Base-by-base conservation (phyloP, 2,888 invertebrate species). In the Leptopilina syphax region DNA sequence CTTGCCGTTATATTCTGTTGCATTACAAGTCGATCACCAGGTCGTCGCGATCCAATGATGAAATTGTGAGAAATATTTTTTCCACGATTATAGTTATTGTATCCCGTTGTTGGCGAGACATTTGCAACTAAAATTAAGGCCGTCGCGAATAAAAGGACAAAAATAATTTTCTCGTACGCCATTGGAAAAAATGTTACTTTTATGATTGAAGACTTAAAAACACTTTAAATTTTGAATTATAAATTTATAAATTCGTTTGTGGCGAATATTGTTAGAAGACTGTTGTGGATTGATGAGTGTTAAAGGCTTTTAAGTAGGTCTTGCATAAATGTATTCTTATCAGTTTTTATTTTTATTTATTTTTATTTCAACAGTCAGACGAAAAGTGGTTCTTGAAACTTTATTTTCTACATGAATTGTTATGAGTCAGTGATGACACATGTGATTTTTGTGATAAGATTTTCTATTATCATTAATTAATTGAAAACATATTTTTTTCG, bases 1-100 rank as follows among this genome's bases (percentile, higher is more conserved):
- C 82, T 84, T 82, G 90, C 90, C 68, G 85, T 63, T 3, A 92
- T 81, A 50, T 77, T 82, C 47, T 87, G 76, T n/a, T 67, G 80
- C 1, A 83, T 2, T 0, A 87, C 81, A 9, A 88, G 79, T 34
- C 76, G 83, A 79, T 90, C 90, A 4, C 87, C 88, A 0, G 86
- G 81, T 13, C 79, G 0, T 70, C 90, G 85, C 66, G 18, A 44
- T 24, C 90, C 90, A 41, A 90, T 18, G 60, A 84, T 79, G 47
- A 88, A 77, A 68, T 90, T 54, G 65, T 90, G 85, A 3, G 89
- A 87, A 70, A 34, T 57, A 73, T 27, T 34, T 41, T 34, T 57
- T 9, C 7, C 73, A 60, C 57, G 54, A 57, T 57, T 41, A 34
- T 60, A 9, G n/a, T 50, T 44, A 44, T 44, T 44, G 8, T 50